These are phyloP conservation scores for Heterohyrax brucei DNA, from an alignment of 2,797 vertebrate species.

Conservation along the genomic window DNA sequence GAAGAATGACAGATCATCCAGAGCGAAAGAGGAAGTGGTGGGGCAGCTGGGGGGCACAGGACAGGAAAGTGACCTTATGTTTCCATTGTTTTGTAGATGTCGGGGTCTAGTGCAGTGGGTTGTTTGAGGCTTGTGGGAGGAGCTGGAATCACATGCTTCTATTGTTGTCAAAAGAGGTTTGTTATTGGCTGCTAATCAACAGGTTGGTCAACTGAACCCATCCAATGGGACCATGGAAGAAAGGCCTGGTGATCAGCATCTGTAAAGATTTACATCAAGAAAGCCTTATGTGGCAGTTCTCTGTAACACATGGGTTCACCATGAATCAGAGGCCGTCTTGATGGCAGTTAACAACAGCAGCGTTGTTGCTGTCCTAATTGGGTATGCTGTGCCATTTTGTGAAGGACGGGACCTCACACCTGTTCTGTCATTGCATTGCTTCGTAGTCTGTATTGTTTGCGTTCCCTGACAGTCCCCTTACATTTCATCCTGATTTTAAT, in stretches of 20 bases:
- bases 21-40: slow-evolving; percentile 84
- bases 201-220: background rate
- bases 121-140: background rate
- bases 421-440: background rate
- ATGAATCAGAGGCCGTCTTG: background rate
- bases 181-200: background rate
- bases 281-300: background rate
- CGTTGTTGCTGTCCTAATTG: background rate
- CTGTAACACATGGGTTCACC: background rate
- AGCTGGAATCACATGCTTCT: background rate
- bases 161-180: background rate
- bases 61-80: slow-evolving; percentile 68
- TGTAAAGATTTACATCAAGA: background rate
- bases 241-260: background rate
- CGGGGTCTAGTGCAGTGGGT: background rate
- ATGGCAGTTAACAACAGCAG: background rate
- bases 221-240: background rate
- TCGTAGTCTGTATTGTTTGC: background rate
- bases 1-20: slow-evolving; percentile 70
- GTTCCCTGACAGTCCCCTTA: background rate
- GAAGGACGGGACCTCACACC: background rate
- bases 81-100: slow-evolving; percentile 71
- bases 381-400: slow-evolving; percentile 43
- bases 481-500: background rate
- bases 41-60: slow-evolving; percentile 52